phyloP scores from a whole-genome alignment of 2,113 vertebrate genomes.

The Corythornis vintsioides region DNA sequence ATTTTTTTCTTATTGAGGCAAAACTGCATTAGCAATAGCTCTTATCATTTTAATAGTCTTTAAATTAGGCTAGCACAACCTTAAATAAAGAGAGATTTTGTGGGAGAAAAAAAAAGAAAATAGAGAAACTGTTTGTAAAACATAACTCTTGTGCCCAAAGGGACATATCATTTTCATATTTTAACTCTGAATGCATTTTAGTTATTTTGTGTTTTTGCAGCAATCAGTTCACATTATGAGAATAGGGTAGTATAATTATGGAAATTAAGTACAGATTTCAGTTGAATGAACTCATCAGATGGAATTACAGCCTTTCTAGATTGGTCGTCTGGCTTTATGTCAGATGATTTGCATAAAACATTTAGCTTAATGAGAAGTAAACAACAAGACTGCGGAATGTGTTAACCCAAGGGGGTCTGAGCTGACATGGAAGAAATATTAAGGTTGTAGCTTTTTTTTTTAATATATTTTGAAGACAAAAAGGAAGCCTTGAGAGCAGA shows the following conservation, averaged over 20 bases:
- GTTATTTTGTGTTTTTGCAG: constrained; percentile 76
- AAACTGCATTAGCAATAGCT: constrained; percentile 36
- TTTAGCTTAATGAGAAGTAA: constrained; percentile 83
- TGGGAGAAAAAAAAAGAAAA: constrained; percentile 38
- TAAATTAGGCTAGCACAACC: constrained; percentile 58
- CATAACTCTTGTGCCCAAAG: constrained; percentile 71
- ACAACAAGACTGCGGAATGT: constrained; percentile 73
- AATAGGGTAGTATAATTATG: constrained; percentile 81
- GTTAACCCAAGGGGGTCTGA: constrained; percentile 76
- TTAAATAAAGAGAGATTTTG: constrained; percentile 72
- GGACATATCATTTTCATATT: constrained; percentile 78
- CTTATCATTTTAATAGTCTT: constrained; percentile 60
- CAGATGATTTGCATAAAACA: constrained; percentile 80
- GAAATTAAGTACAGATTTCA: constrained; percentile 83
- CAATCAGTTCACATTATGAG: constrained; percentile 81
- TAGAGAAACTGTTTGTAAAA: constrained; percentile 74
- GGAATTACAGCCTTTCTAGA: constrained; percentile 80
- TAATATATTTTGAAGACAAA: constrained; percentile 27
- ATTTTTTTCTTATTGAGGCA: background rate
- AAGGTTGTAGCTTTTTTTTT: constrained; percentile 14
- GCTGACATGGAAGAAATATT: constrained; percentile 74
- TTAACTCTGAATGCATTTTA: constrained; percentile 72
- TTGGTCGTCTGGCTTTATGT: constrained; percentile 80
- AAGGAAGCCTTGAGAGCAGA: constrained; percentile 56
- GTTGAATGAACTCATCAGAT: constrained; percentile 82